Base-by-base conservation (phyloP, 2,888 invertebrate genomes). In the Alentia gelatinosa region DNA sequence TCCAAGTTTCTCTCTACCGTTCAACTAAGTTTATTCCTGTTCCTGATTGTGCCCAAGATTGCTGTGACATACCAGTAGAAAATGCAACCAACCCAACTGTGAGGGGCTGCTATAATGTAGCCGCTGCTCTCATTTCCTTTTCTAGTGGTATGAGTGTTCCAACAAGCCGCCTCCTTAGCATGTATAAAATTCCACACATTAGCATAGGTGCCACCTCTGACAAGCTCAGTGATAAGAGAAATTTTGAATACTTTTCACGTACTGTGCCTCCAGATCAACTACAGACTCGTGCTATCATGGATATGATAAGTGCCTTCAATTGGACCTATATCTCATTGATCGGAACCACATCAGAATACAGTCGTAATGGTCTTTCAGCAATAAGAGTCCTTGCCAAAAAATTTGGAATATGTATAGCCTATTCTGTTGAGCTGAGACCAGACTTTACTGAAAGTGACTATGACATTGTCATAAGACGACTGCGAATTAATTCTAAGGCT, bases 291-390 rank as follows among this genome's bases (percentile, higher is more conserved):
- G 94, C 93, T 3, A 93, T 95, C 33, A 91, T 93, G 4, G 93
- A 93, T n/a, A 56, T 94, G 7, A 63, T 94, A n/a, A 89, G 90
- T 0, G 91, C 93, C 89, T 94, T 95, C 91, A 97, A 97, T 95
- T 98, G 98, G 98, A 97, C 97, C 23, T 98, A 98, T 95, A 97
- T 98, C 84, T 97, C 97, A 86, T 97, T 97, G 26, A 97, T 97
- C 89, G 97, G 97, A 95, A 97, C 97, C 0, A 97, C 97, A 94
- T 98, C 97, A 9, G 92, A 92, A 7, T 95, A 94, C 91, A 94
- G 94, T 0, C 90, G 93, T 19, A 92, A 94, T 63, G 94, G 93
- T 7, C 92, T 93, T 37, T 93, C 93, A 56, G 91, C 86, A 50
- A 50, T 92, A 12, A 84, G 75, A 33, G 33, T 79, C 23, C 50